Conservation (phyloP, 2,797 vertebrate genomes). For the Acanthornis magna region DNA sequence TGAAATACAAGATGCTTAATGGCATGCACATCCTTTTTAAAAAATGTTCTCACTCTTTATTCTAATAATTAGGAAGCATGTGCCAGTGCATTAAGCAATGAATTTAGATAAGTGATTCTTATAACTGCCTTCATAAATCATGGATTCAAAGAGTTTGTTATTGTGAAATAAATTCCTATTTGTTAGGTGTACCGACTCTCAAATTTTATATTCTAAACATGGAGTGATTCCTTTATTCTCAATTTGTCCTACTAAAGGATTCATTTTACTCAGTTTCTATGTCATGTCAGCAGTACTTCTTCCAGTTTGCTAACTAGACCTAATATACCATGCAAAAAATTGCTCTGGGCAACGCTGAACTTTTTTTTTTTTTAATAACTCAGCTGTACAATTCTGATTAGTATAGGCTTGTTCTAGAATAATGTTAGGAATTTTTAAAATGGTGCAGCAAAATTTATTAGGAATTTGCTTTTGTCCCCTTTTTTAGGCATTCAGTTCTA, state of each 20-base stretch:
- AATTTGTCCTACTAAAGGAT: neutral
- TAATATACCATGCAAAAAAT: neutral
- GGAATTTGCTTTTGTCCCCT: neutral
- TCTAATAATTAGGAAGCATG: conserved; percentile 38
- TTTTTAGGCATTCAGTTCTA: neutral
- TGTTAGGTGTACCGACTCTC: neutral
- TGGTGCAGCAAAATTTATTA: neutral
- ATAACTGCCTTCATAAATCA: conserved; percentile 3
- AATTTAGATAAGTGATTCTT: conserved; percentile 25
- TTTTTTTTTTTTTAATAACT: neutral
- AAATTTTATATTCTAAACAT: neutral
- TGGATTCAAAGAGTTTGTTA: neutral
- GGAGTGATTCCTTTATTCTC: neutral
- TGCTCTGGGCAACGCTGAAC: neutral
- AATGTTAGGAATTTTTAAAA: neutral
- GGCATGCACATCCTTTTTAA: neutral
- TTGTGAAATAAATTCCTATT: conserved; percentile 3
- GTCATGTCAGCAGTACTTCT: neutral
- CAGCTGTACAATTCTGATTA: neutral
- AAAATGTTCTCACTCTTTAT: neutral
- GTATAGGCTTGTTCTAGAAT: neutral
- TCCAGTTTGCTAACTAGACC: neutral
- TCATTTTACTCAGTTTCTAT: neutral
- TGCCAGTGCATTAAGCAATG: neutral
- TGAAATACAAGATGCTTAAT: conserved; percentile 6